Evolutionary conservation across 2,888 invertebrate species (phyloP), one percentile per base, ranked within the genome.

Genomic region (Chrysopilus asiliformis): DNA sequence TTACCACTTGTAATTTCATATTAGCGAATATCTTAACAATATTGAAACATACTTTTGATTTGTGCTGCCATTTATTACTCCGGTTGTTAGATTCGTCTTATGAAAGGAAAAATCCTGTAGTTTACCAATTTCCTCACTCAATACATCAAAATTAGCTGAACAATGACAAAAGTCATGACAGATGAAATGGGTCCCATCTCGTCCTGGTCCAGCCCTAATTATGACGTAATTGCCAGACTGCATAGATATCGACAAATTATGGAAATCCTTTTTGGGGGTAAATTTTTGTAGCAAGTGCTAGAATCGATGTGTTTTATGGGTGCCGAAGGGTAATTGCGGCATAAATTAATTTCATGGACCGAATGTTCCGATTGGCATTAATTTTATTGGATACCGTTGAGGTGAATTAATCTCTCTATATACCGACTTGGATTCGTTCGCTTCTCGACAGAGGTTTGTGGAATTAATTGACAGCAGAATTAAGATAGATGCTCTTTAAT

Each of bases 271-370:
- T n/a, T n/a, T n/a, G n/a, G n/a, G 41, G 26, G 32, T 24, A 31
- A 31, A 36, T 37, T 37, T 37, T 37, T 37, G 32, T 25, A 31
- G 37, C 37, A 37, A 37, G 32, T 32, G 22, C 12, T 17, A n/a
- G 29, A 50, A 52, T 53, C 51, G 58, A 59, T 59, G 57, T 60
- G 58, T 59, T 60, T 60, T 60, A 60, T 60, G 58, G 60, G 57
- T 59, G 54, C 53, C 49, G 53, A 52, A 53, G 55, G 56, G 57
- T 58, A 60, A 60, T 60, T 60, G 58, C 58, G 53, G 58, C 59
- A 60, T 60, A 60, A 60, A 60, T 60, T 60, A 60, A 60, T 60
- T 60, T 60, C 60, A 59, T 55, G 55, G 57, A 53, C 58, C 55
- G 54, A 58, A 57, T 33, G 32, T 40, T 33, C 32, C 38, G 39